These are phyloP conservation scores for Podarcis muralis DNA, from an alignment of 2,113 vertebrate species.

Conservation along the genomic window DNA sequence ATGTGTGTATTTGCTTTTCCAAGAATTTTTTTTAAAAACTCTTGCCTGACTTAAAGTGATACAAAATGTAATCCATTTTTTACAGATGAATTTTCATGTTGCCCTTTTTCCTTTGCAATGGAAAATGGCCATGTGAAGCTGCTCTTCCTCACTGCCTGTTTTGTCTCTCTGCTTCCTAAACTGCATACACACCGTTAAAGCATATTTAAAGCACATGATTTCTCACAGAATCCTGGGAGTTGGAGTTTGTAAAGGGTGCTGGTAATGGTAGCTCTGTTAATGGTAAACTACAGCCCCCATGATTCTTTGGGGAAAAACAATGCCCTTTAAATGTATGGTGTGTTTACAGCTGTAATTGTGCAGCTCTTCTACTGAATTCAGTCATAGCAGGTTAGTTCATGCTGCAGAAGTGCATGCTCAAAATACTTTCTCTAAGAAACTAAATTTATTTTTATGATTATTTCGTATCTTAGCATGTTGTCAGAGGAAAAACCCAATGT, in stretches of 20 bases:
- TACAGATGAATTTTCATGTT: conserved; percentile 17
- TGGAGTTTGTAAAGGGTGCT: too few relatives aligned
- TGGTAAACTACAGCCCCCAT: too few relatives aligned
- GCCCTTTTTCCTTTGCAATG: not conserved
- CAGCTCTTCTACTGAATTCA: not conserved
- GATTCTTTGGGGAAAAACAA: too few relatives aligned
- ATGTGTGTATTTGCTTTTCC: conserved; percentile 29
- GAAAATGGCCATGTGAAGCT: not conserved
- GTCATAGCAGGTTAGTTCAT: not conserved
- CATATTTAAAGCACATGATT: too few relatives aligned
- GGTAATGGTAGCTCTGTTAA: too few relatives aligned
- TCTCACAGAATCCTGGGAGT: too few relatives aligned
- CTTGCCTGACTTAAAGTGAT: not conserved
- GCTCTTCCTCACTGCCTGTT: not conserved
- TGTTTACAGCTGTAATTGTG: not conserved
- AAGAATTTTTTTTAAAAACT: not conserved
- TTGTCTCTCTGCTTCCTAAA: not conserved
- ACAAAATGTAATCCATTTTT: conserved; percentile 19
- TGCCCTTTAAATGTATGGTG: too few relatives aligned
- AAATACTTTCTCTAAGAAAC: not conserved
- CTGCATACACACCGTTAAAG: too few relatives aligned
- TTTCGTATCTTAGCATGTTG: not conserved
- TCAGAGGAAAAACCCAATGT: not conserved
- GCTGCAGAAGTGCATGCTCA: not conserved
- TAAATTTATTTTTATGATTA: not conserved